Base-by-base conservation (phyloP, 1,140 invertebrate genomes). In the Musca domestica region DNA sequence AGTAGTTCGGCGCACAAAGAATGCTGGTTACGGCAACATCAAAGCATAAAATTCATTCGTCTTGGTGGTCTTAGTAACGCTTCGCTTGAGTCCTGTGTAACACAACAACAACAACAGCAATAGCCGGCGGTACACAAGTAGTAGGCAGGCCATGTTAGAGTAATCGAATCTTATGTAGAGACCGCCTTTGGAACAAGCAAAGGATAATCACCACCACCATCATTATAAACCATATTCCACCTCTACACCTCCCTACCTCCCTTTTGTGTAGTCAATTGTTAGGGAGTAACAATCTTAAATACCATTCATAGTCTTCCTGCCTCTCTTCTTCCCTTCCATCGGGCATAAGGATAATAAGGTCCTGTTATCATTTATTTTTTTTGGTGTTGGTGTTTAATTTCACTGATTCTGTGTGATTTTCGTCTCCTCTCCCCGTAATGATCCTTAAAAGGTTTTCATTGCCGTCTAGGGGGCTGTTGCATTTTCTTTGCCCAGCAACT, bases 1-100 rank as follows among this genome's bases (percentile, higher is more conserved):
- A 78, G 56, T 41, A 7, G 34, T 41, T 12, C 12, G 27, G 10
- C 14, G 10, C 15, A 70, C 47, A 70, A 64, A 67, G 74, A 72
- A 75, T 47, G 66, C 66, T 76, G 72, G 77, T 74, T 69, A 78
- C 77, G 77, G 77, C 74, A 72, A 73, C 71, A 79, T 79, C 77
- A 79, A 79, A 79, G 77, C 72, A 72, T 77, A 76, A 78, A 79
- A 78, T 76, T 72, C 72, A 79, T 79, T 79, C 71, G 71, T 69
- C 75, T 78, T 79, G 77, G 76, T 78, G 77, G 77, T 79, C 77
- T 77, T 78, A 69, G 47, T 17, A 63, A 64, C 27, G 49, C 47
- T 63, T 27, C 67, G 19, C 19, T 49, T n/a, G 47, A 34, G 3
- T 41, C 22, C 7, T 3, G 10, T 9, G 5, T 3, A 14, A 9